Base-by-base conservation (phyloP, 2,888 invertebrate genomes). In the Eupithecia tripunctaria region DNA sequence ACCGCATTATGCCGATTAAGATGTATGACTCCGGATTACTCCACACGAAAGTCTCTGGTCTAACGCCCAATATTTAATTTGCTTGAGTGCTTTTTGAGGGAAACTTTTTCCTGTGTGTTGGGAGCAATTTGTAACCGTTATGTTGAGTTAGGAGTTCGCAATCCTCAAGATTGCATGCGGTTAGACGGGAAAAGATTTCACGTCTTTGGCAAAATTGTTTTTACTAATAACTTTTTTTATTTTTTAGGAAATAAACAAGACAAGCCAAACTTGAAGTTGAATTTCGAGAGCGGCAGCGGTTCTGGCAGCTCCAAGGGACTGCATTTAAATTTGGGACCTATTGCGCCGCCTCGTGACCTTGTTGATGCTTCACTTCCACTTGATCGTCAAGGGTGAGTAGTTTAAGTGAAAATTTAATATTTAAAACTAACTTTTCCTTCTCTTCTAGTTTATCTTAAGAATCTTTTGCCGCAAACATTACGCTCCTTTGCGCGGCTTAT, bases 371-470 rank as follows among this genome's bases (percentile, higher is more conserved):
- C 96, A 78, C 95, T 98, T 82, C 97, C 98, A 78, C 95, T 98
- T 79, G 97, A 98, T 88, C 96, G 97, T 89, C 98, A 98, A 95
- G 97, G 97, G 98, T 98, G 91, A 92, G 96, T 90, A 68, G 21
- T 51, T 51, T 10, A 1, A 51, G n/a, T 51, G 21, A 8, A 51
- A 51, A 32, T 32, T 32, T 32, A 32, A 32, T 32, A 6, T 32
- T 32, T 6, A 3, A 32, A 32, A 32, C 32, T 3, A 3, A 29
- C 5, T 3, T 32, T 32, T 32, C 32, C 32, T 32, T 6, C 6
- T 32, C 32, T 32, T 18, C 15, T 7, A 47, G 7, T 18, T 7
- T 47, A 4, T 47, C n/a, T 47, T n/a, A 6, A n/a, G 36, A 36
- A 36, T 36, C 0, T 36, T 36, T 36, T 36, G 36, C 36, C 8